A percentile compares a stretch with the other conserved stretches of the same genome.
These are phyloP conservation scores for Thymallus thymallus DNA, from an alignment of 2,113 vertebrate genomes.

Conservation along the genomic window DNA sequence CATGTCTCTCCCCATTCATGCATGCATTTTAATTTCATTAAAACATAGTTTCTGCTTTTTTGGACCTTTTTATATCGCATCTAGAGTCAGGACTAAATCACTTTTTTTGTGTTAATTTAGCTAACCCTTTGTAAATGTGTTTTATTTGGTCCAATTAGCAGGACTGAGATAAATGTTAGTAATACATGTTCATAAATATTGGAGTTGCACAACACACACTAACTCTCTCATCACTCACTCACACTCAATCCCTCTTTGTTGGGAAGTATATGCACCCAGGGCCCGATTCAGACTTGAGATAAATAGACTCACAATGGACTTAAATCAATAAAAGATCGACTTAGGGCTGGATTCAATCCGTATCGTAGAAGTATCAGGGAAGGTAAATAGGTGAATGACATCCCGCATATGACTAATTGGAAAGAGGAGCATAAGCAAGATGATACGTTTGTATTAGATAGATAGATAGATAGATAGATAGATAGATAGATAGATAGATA, in stretches of 20 bases:
- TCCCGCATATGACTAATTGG: no score
- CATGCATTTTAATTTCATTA: conserved; percentile 20
- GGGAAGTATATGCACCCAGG: not conserved
- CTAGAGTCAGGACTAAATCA: not conserved
- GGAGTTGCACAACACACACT: not conserved
- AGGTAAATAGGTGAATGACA: no score
- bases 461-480: no score
- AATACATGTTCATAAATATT: not conserved
- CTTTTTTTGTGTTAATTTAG: not conserved
- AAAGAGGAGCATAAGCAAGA: no score
- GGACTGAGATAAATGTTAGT: not conserved
- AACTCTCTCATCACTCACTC: not conserved
- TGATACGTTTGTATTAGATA: no score
- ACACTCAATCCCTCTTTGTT: not conserved
- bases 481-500: no score
- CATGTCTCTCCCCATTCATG: conserved; percentile 1
- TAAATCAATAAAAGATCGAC: no score
- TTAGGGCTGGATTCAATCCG: no score
- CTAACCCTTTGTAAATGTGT: not conserved
- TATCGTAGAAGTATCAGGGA: no score
- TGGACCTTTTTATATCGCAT: not conserved
- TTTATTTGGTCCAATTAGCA: no score
- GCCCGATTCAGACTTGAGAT: no score
- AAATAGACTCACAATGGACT: no score
- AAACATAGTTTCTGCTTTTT: conserved; percentile 11